Conservation (phyloP, 1,140 invertebrate genomes). For the Eulimnadia texana region DNA sequence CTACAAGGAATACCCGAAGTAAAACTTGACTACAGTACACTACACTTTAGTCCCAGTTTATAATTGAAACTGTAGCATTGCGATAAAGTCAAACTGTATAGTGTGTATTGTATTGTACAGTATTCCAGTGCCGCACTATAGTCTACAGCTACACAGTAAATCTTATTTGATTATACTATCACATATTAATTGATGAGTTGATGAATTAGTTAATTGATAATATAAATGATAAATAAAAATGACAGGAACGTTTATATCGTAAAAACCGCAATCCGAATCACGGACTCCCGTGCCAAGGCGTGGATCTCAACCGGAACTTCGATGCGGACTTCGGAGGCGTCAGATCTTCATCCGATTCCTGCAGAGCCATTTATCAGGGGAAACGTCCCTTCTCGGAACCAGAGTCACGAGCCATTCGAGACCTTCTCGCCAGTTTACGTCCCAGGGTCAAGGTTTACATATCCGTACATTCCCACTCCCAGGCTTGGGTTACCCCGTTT, state of each 20-base stretch:
- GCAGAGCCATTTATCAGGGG: constrained; percentile 37
- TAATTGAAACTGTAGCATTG: no score
- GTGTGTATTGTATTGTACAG: no score
- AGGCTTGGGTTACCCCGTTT: constrained; percentile 11
- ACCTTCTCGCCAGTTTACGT: constrained; percentile 30
- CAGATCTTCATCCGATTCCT: constrained; percentile 30
- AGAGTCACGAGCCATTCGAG: constrained; percentile 37
- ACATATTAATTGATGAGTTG: neutral
- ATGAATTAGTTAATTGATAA: no score
- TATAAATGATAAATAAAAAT: no score
- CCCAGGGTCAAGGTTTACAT: constrained; percentile 36
- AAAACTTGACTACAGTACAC: no score
- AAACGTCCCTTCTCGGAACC: constrained; percentile 45
- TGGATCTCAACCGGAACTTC: constrained; percentile 11
- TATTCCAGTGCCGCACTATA: no score
- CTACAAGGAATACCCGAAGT: no score
- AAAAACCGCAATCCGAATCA: constrained; percentile 8
- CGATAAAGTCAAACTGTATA: no score
- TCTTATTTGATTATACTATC: neutral
- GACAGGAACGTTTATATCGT: constrained; percentile 13
- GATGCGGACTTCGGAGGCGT: constrained; percentile 35
- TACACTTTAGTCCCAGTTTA: no score
- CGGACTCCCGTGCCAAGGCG: neutral
- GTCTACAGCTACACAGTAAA: constrained; percentile 22
- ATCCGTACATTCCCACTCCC: constrained; percentile 32